phyloP scores from a whole-genome alignment of 2,797 vertebrate genomes.

The Adelosebastes latens region DNA sequence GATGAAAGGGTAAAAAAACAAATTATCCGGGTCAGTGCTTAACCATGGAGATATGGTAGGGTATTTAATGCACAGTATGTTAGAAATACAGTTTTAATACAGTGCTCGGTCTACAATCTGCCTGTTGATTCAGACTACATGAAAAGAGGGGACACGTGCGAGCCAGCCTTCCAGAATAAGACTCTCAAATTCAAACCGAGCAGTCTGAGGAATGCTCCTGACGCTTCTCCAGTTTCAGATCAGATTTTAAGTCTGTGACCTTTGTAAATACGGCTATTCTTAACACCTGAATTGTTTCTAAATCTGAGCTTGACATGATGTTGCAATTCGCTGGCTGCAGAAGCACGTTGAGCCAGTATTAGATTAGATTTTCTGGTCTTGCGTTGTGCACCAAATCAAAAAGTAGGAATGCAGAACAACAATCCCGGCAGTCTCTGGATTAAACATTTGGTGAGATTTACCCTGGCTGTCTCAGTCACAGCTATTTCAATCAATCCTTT shows the following conservation, averaged over 20 bases:
- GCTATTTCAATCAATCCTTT: conserved; percentile 17
- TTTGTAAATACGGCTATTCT: conserved; percentile 64
- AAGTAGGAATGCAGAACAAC: background rate
- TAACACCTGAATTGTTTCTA: conserved; percentile 60
- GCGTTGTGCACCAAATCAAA: background rate
- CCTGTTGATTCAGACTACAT: conserved; percentile 7
- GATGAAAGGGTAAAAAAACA: conserved; percentile 24
- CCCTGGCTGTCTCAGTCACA: conserved; percentile 2
- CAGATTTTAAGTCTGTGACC: conserved; percentile 55
- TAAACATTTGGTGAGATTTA: conserved; percentile 9
- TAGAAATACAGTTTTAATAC: conserved; percentile 27
- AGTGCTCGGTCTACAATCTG: background rate
- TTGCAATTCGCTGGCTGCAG: conserved; percentile 1
- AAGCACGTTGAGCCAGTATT: background rate
- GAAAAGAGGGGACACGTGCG: conserved; percentile 10
- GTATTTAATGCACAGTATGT: conserved; percentile 6
- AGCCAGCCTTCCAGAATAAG: conserved; percentile 11
- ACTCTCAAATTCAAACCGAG: conserved; percentile 41
- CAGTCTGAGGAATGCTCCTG: conserved; percentile 48
- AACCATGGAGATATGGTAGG: conserved; percentile 14
- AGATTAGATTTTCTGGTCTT: background rate
- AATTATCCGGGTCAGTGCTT: conserved; percentile 42
- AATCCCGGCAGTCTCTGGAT: background rate
- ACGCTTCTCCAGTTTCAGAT: conserved; percentile 60
- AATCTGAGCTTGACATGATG: conserved; percentile 30